Base-by-base conservation (phyloP, 2,797 vertebrate species). In the Hipposideros larvatus region DNA sequence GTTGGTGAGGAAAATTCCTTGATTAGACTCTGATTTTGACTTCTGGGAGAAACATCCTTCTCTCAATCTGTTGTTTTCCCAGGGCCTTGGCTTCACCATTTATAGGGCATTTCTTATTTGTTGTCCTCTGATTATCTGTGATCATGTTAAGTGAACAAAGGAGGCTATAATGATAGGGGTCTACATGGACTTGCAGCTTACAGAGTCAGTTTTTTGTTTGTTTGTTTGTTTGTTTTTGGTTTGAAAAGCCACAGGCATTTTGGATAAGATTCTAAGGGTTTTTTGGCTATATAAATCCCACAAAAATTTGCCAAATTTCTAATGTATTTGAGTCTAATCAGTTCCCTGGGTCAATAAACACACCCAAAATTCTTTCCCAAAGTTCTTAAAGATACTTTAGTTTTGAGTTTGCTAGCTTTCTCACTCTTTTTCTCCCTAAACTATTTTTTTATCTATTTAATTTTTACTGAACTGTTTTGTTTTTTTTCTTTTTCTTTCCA, bases 211-310 rank as follows among this genome's bases (percentile, higher is more conserved):
- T 51, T 51, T n/a, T 48, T 57, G 18, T 55, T 55, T 18, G 0
- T 78, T n/a, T 31, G 10, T 24, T 37, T 61, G 43, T 28, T 37
- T n/a, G 28, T 73, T 70, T 53, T 91, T 18, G 11, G 18, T 13
- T 53, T 86, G 21, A 70, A 85, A 95, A 85, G 5, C 51, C 24
- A 28, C 21, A 88, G 28, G 18, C 28, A 65, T 93, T 70, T 85
- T 88, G 34, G 26, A 85, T 8, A 9, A 37, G 2, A 91, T 1
- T 41, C 43, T 73, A 51, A 51, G 19, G 77, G 96, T 70, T 31
- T 86, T 87, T 61, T 87, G 80, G 19, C 19, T 87, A n/a, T 51
- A 14, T 59, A 83, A 71, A 82, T 90, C 48, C 22, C 16, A 70
- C 1, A 63, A 61, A 94, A 46, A 66, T 16, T 93, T 74, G 16